Evolutionary conservation across 1,140 invertebrate species (phyloP), one percentile per base, ranked within the genome.

Genomic region (Riptortus pedestris): DNA sequence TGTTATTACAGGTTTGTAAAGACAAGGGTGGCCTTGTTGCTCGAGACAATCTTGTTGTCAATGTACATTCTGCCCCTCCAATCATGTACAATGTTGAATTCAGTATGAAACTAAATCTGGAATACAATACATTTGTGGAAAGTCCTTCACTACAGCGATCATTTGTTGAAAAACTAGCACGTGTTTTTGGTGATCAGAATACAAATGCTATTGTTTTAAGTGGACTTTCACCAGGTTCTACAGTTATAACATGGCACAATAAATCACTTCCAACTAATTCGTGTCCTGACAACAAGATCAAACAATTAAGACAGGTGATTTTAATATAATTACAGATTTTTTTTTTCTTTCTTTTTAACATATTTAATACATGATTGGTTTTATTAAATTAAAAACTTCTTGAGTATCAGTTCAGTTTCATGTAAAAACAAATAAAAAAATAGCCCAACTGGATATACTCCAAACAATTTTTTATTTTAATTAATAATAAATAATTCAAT

Each of bases 241-340:
- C 83, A 16, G 74, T 84, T 27, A 80, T 90, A n/a, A 82, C 83
- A 2, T 94, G 90, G 90, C 83, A 83, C 68, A 92, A 93, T 72
- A 81, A 80, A 20, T 83, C 85, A 48, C 69, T 92, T 24, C 74
- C 80, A 0, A 79, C 79, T 2, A 74, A 84, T 60, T 78, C 80
- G 45, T 95, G 92, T 75, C 88, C 91, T 0, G 79, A 86, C 60
- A 78, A 83, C 4, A 83, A 88, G 67, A 86, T 96, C 27, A 80
- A 80, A 9, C 77, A 79, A 59, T 72, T 94, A 1, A 80, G 86
- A 64, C 79, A 81, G 66, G 67, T 70, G 4, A 60, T 29, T 60
- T 45, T 60, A 38, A 47, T 60, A 45, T 38, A 16, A 62, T 62
- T 28, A 12, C 18, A n/a, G n/a, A n/a, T n/a, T n/a, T n/a, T n/a